Percentiles rank a stretch among this genome's conserved stretches.
Evolutionary conservation across 2,113 vertebrate species (phyloP).

Genomic region (Myotis yumanensis): DNA sequence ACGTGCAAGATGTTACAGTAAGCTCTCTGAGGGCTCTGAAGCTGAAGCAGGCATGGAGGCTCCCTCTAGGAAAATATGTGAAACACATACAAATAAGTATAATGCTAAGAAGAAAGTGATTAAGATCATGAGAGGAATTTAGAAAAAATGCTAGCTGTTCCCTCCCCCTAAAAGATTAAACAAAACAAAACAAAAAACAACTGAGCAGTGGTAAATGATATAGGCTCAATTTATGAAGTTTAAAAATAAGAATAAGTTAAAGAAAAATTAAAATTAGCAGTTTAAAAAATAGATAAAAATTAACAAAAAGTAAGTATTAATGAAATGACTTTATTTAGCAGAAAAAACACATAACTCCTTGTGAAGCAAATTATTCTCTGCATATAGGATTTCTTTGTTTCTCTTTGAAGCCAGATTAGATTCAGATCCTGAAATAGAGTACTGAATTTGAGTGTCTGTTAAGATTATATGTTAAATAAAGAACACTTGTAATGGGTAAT

Average conservation of each 20-base stretch:
- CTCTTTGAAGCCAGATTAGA: slow-evolving; percentile 21
- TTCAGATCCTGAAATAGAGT: background rate
- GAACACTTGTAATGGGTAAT: background rate
- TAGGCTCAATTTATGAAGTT: background rate
- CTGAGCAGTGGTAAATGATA: background rate
- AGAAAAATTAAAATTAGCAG: background rate
- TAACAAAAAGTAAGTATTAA: background rate
- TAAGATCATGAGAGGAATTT: background rate
- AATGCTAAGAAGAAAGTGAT: background rate
- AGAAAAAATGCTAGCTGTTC: background rate
- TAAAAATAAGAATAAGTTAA: background rate
- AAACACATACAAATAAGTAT: background rate
- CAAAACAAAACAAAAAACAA: background rate
- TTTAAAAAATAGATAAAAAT: background rate
- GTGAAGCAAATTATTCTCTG: background rate
- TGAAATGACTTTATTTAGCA: background rate
- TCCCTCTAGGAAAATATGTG: background rate
- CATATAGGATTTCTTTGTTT: slow-evolving; percentile 12
- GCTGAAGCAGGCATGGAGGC: background rate
- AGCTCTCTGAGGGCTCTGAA: background rate
- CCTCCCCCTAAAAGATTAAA: background rate
- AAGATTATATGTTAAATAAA: slow-evolving; percentile 50
- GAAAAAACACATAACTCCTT: background rate
- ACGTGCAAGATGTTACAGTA: background rate
- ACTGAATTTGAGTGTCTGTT: slow-evolving; percentile 2